These are phyloP conservation scores for Penaeus japonicus DNA, from an alignment of 1,140 invertebrate genomes.

Conservation along the genomic window DNA sequence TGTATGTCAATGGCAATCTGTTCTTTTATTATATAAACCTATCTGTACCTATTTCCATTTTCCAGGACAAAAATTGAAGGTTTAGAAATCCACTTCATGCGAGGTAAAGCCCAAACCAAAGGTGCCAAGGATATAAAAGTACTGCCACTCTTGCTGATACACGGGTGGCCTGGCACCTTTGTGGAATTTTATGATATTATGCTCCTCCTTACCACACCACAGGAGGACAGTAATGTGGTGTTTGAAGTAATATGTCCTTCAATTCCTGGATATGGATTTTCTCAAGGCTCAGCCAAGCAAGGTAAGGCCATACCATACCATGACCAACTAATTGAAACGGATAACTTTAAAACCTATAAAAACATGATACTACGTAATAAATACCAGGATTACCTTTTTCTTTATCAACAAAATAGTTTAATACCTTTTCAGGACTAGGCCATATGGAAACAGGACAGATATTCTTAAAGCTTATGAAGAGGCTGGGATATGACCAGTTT, in stretches of 20 bases:
- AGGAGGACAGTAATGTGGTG: slow-evolving; percentile 71
- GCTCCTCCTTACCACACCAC: slow-evolving; percentile 72
- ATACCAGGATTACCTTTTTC: not conserved
- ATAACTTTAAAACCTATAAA: not conserved
- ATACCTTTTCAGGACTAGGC: slow-evolving; percentile 62
- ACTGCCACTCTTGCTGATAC: slow-evolving; percentile 77
- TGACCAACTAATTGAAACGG: not conserved
- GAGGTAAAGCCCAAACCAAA: slow-evolving; percentile 67
- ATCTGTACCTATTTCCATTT: not conserved
- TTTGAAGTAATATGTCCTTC: slow-evolving; percentile 85
- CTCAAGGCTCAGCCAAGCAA: slow-evolving; percentile 71
- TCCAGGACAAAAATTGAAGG: slow-evolving; percentile 70
- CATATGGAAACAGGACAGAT: slow-evolving; percentile 74
- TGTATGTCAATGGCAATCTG: not conserved
- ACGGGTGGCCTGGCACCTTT: slow-evolving; percentile 91
- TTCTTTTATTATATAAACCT: not conserved
- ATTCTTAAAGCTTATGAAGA: slow-evolving; percentile 83
- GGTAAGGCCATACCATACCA: slow-evolving; percentile 10
- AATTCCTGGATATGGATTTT: slow-evolving; percentile 85
- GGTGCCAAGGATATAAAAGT: slow-evolving; percentile 61
- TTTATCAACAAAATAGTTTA: not conserved
- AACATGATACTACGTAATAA: not conserved
- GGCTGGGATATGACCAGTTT: slow-evolving; percentile 79
- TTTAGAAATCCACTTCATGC: slow-evolving; percentile 80
- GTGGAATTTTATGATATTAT: slow-evolving; percentile 85